Conservation (phyloP, 2,113 vertebrate species). For the Coryphaenoides rupestris region DNA sequence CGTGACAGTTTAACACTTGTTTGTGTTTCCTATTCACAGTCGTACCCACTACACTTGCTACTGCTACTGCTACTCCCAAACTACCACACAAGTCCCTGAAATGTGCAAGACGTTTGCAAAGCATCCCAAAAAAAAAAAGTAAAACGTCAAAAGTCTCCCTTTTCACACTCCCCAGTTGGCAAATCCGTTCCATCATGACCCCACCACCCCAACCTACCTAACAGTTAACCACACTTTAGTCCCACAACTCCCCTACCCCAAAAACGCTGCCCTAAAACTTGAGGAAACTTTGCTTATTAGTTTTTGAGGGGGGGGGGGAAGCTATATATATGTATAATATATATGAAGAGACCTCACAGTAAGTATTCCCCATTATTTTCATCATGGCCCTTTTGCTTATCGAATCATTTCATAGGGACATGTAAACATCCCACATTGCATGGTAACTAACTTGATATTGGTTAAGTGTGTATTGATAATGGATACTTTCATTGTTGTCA, state of each 20-base stretch:
- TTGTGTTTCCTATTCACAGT: conserved; percentile 46
- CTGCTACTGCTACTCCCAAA: conserved; percentile 48
- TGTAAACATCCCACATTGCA: conserved; percentile 32
- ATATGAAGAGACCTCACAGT: conserved; percentile 70
- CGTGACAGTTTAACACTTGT: conserved; percentile 4
- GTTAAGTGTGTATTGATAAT: conserved; percentile 2
- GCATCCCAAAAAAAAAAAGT: conserved; percentile 71
- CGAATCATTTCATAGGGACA: background rate
- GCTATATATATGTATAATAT: too few relatives aligned
- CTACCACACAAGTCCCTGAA: conserved; percentile 50
- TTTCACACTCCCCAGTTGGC: conserved; percentile 49
- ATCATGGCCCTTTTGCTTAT: conserved; percentile 52
- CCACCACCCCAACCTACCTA: conserved; percentile 17
- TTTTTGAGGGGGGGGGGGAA: conserved; percentile 54
- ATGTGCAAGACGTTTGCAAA: conserved; percentile 73
- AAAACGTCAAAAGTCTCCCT: conserved; percentile 63
- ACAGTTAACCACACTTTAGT: background rate
- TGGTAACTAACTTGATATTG: conserved; percentile 38
- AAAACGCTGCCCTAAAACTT: conserved; percentile 22
- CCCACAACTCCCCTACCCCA: conserved; percentile 30
- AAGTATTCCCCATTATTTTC: conserved; percentile 67
- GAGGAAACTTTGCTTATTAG: conserved; percentile 26
- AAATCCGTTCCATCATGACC: conserved; percentile 31
- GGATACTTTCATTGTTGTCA: background rate
- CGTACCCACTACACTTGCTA: conserved; percentile 40